Evolutionary conservation across 2,888 invertebrate species (phyloP), one percentile per base, ranked within the genome.

Genomic region (Agrochola litura): DNA sequence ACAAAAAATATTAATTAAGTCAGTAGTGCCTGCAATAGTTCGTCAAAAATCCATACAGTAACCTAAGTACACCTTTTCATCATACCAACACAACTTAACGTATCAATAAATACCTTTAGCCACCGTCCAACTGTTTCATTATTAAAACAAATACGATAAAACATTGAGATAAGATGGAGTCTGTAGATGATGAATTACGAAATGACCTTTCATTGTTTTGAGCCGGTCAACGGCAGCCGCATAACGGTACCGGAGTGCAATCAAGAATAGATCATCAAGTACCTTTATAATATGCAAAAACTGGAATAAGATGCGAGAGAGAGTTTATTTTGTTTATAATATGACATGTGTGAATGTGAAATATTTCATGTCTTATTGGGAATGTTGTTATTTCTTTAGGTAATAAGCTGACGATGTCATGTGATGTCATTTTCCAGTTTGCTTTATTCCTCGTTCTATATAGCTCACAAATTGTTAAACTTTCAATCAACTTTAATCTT

Each of bases 131-230:
- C 54, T 60, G 69, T 81, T 86, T 75, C 25, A 82, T 82, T 79
- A 82, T 75, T 85, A 77, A 79, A 85, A 89, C 82, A 85, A 86
- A 88, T 81, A 82, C 60, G 79, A 88, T 88, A 58, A 77, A 71
- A n/a, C 68, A 71, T n/a, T 56, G 25, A 89, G 92, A 93, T 93
- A 92, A 90, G 85, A 86, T 83, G 81, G 85, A 88, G 86, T 89
- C 90, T 90, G 88, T 90, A 84, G 86, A 83, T 91, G 91, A 92
- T 92, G 90, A 90, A 93, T 92, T 91, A 92, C 84, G 85, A 88
- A 84, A 87, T 87, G 89, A 90, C 89, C 90, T 88, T 88, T 90
- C 89, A 92, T 91, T 92, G 92, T 92, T 90, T 89, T 88, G 86
- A 83, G 87, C 84, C 89, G 84, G 89, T 87, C 88, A 89, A 80